phyloP scores from a whole-genome alignment of 2,888 invertebrate genomes.

The Drosophila lutescens region DNA sequence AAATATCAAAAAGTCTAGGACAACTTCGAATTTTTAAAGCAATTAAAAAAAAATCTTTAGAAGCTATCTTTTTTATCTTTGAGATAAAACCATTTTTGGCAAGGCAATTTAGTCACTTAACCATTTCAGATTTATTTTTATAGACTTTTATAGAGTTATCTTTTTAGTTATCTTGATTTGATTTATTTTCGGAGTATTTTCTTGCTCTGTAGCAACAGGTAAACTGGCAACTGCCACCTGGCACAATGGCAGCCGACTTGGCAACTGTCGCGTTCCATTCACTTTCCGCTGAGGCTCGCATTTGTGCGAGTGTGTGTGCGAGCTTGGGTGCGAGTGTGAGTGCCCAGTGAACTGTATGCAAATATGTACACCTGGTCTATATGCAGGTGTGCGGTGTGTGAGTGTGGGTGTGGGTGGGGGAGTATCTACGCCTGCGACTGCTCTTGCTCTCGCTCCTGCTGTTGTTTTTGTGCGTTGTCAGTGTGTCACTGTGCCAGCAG shows the following conservation, averaged over 20 bases:
- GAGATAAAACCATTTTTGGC: neutral
- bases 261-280: slow-evolving; percentile 51
- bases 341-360: slow-evolving; percentile 73
- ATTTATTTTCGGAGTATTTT: slow-evolving; percentile 3
- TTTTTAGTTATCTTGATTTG: no score
- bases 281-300: slow-evolving; percentile 67
- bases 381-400: slow-evolving; percentile 25
- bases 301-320: slow-evolving; percentile 39
- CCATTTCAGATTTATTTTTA: no score
- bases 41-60: no score
- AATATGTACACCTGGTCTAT: slow-evolving; percentile 67
- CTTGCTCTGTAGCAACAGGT: slow-evolving; percentile 33
- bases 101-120: neutral
- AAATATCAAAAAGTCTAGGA: no score
- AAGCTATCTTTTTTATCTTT: no score
- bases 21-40: no score
- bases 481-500: slow-evolving; percentile 66
- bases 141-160: no score
- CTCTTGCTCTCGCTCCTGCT: slow-evolving; percentile 13
- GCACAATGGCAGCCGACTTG: slow-evolving; percentile 56
- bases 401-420: slow-evolving; percentile 22
- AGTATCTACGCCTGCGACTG: slow-evolving; percentile 15
- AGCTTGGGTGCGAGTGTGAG: slow-evolving; percentile 33
- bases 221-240: slow-evolving; percentile 40
- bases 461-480: slow-evolving; percentile 43